Evolutionary conservation across 2,888 invertebrate species (phyloP), one percentile per base, ranked within the genome.

Genomic region (Hesperia comma): DNA sequence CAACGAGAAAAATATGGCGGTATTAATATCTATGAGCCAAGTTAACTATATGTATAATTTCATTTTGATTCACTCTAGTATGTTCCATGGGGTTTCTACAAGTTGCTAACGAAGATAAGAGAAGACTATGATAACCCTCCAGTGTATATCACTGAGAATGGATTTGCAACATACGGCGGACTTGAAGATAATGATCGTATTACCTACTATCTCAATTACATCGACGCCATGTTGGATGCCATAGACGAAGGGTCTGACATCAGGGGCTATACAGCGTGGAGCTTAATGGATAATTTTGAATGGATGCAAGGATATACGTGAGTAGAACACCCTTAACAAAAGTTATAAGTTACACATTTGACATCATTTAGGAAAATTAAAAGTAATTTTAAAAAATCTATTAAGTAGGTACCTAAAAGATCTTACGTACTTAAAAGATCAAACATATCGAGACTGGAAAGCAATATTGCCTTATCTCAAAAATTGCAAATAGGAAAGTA

Each of bases 261-360:
- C 2, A 77, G 73, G 61, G 93, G 89, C 0, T 95, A 94, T 79
- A 91, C 92, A 0, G 90, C 90, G 6, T 94, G 95, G 94, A 93
- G 93, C 62, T 80, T 95, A 0, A 86, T 95, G 84, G 95, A 95
- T 74, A 94, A 94, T 75, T 94, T 95, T 73, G 94, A 95, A 80
- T 95, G 94, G 94, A 72, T 80, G 17, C 63, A 74, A 41, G 95
- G 94, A 54, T 95, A 93, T 75, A 83, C 79, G 88, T 93, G 81
- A 90, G 90, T 79, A 19, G 3, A 49, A n/a, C n/a, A n/a, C n/a
- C n/a, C n/a, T n/a, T n/a, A n/a, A n/a, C n/a, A n/a, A n/a, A n/a
- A n/a, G n/a, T n/a, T n/a, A n/a, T n/a, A 46, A 1, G 10, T 17
- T 17, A 46, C 15, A 15, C 6, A 33, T 7, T 8, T 33, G 6